These are phyloP conservation scores for Leptopilina syphax DNA, from an alignment of 2,888 invertebrate genomes.

Conservation along the genomic window DNA sequence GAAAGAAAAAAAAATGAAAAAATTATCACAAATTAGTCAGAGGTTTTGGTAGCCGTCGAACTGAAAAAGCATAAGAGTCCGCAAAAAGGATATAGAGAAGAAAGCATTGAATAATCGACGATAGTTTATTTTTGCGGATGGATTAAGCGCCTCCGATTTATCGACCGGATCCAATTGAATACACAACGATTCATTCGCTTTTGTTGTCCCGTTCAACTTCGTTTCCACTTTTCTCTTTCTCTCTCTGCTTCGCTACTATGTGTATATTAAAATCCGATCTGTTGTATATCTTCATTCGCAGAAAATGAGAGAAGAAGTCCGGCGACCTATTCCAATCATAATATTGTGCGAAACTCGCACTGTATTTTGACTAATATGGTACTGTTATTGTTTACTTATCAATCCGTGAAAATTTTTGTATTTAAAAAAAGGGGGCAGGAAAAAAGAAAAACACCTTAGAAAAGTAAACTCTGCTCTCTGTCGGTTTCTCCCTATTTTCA, in stretches of 20 bases:
- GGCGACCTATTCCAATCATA: conserved; percentile 18
- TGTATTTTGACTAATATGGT: conserved; percentile 6
- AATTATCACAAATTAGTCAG: conserved; percentile 69
- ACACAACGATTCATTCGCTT: conserved; percentile 51
- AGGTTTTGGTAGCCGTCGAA: conserved; percentile 35
- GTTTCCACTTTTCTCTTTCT: conserved; percentile 14
- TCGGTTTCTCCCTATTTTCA: background rate
- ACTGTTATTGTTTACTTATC: conserved; percentile 11
- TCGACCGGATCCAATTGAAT: conserved; percentile 62
- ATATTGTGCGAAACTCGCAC: conserved; percentile 2
- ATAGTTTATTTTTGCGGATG: conserved; percentile 67
- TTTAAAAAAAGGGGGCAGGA: background rate
- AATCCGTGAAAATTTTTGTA: conserved; percentile 12
- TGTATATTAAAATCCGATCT: conserved; percentile 28
- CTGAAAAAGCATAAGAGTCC: conserved; percentile 25
- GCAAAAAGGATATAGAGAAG: conserved; percentile 18
- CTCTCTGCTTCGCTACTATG: background rate
- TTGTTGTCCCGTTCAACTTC: conserved; percentile 36
- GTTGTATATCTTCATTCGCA: conserved; percentile 18
- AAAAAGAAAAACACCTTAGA: background rate
- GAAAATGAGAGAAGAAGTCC: conserved; percentile 20
- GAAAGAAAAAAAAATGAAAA: conserved; percentile 49
- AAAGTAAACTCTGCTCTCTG: conserved; percentile 11
- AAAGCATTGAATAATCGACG: conserved; percentile 52
- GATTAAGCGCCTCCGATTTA: conserved; percentile 68